Percentiles rank a stretch among this genome's conserved stretches.
Evolutionary conservation across 2,113 vertebrate species (phyloP).

Genomic region (Pycnonotus jocosus): DNA sequence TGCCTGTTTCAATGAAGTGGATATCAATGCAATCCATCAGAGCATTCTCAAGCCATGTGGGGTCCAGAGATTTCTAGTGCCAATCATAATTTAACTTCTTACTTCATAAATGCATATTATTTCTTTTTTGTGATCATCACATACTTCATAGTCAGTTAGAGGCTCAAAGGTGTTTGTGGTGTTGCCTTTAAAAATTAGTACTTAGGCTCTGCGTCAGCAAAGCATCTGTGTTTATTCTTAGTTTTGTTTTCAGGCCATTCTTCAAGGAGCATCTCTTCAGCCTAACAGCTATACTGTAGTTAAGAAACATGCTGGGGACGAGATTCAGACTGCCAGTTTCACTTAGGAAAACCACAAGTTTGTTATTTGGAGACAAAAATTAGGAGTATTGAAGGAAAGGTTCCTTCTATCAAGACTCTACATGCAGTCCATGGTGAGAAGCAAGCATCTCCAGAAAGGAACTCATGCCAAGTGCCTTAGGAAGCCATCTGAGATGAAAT

Average conservation of each 20-base stretch:
- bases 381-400: neutral
- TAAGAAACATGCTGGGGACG: neutral
- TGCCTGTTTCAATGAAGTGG: constrained; percentile 41
- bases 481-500: neutral
- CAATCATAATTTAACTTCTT: neutral
- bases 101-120: neutral
- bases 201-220: neutral
- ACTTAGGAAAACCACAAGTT: neutral
- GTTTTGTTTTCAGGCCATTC: neutral
- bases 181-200: neutral
- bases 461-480: neutral
- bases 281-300: neutral
- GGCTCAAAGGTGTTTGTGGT: neutral
- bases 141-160: neutral
- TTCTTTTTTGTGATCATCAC: neutral
- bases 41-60: constrained; percentile 33
- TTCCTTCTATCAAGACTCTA: neutral
- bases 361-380: neutral
- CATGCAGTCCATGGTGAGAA: neutral
- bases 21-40: constrained; percentile 29
- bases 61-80: constrained; percentile 21
- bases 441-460: neutral
- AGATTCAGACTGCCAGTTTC: neutral
- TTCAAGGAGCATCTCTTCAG: neutral
- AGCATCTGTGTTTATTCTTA: neutral